A percentile compares a stretch with the other conserved stretches of the same genome.
phyloP scores from a whole-genome alignment of 2,113 vertebrate genomes.

The Notechis scutatus region DNA sequence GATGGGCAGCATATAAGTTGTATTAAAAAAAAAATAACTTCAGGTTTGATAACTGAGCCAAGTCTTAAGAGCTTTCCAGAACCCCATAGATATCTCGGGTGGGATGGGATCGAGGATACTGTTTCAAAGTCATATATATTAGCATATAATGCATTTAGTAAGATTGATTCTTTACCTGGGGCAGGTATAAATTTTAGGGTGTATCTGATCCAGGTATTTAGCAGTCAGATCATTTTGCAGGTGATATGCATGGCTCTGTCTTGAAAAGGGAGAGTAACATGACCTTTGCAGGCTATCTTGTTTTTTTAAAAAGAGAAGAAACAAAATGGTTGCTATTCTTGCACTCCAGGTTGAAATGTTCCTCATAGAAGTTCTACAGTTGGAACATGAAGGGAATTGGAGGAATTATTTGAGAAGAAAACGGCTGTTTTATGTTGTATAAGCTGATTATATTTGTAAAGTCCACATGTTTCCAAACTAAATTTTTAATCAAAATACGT shows the following conservation, averaged over 20 bases:
- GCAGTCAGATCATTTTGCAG: background rate
- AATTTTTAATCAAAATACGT: background rate
- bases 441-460: background rate
- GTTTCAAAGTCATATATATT: background rate
- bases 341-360: background rate
- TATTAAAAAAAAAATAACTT: background rate
- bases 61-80: background rate
- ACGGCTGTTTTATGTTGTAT: background rate
- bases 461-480: background rate
- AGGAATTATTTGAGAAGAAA: background rate
- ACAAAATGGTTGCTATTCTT: background rate
- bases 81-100: background rate
- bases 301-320: background rate
- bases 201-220: background rate
- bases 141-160: background rate
- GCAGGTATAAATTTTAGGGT: background rate
- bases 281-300: background rate
- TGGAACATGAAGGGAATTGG: background rate
- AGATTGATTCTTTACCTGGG: background rate
- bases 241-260: background rate
- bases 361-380: background rate
- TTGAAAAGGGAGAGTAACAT: background rate
- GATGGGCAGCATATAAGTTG: background rate
- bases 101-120: background rate
- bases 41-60: background rate